These are phyloP conservation scores for Chiropotes sagulatus DNA, from an alignment of 2,797 vertebrate genomes.

Conservation along the genomic window DNA sequence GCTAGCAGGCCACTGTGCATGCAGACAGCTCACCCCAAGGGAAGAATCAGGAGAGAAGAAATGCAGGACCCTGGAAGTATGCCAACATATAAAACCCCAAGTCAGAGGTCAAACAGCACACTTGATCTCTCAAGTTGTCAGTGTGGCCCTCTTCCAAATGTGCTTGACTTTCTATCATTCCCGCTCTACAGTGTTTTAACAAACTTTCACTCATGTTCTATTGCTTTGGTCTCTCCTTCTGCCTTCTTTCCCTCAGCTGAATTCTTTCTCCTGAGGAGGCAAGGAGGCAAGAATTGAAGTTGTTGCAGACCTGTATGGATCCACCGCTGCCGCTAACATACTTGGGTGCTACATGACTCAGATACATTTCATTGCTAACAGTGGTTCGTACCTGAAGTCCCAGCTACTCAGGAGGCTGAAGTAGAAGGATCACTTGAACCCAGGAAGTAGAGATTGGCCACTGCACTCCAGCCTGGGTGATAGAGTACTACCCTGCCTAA, in stretches of 20 bases:
- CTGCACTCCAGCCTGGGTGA: not conserved
- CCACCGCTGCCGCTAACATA: not conserved
- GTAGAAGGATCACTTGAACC: not conserved
- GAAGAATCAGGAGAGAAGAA: not conserved
- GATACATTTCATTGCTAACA: not conserved
- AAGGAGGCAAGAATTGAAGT: not conserved
- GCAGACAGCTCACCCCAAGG: not conserved
- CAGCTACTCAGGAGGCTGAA: not conserved
- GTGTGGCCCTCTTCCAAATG: not conserved
- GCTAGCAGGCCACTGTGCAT: not conserved
- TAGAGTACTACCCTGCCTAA: not conserved
- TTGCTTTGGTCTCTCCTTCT: not conserved
- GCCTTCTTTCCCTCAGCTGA: not conserved
- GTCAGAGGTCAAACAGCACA: not conserved
- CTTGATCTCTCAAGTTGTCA: not conserved
- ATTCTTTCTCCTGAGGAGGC: not conserved
- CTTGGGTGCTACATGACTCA: not conserved
- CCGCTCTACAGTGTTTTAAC: not conserved
- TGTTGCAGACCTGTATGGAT: not conserved
- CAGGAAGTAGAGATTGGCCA: not conserved
- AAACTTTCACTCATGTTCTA: not conserved
- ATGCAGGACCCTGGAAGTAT: not conserved
- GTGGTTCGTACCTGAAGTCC: not conserved
- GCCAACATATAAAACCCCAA: not conserved
- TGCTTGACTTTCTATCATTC: not conserved